phyloP scores from a whole-genome alignment of 2,113 vertebrate genomes.

The Gobius niger region DNA sequence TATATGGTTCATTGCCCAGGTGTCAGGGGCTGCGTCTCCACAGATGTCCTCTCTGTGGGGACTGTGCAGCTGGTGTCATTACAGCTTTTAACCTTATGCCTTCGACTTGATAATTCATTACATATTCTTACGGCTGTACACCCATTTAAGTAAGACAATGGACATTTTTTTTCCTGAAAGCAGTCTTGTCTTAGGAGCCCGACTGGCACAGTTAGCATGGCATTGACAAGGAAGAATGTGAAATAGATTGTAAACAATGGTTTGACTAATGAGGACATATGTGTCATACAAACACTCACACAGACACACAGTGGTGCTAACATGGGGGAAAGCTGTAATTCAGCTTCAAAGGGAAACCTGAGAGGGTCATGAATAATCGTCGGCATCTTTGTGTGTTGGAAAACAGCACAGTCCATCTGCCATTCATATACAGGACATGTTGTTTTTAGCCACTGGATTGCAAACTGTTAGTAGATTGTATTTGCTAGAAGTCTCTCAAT shows the following conservation, averaged over 20 bases:
- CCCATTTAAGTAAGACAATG: too few species aligned
- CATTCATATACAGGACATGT: conserved; percentile 29
- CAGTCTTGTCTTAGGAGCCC: neutral
- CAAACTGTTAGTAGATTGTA: neutral
- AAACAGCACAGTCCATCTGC: conserved; percentile 77
- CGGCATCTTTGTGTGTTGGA: conserved; percentile 76
- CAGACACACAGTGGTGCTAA: conserved; percentile 55
- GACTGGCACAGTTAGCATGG: neutral
- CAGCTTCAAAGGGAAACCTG: conserved; percentile 81
- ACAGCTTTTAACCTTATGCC: conserved; percentile 22
- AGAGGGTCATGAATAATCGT: conserved; percentile 83
- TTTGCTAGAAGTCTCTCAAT: too few species aligned
- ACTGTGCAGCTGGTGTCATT: conserved; percentile 38
- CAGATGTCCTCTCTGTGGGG: conserved; percentile 49
- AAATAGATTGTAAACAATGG: neutral
- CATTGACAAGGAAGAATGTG: neutral
- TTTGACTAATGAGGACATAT: conserved; percentile 4
- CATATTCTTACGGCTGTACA: too few species aligned
- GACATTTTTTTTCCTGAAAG: neutral
- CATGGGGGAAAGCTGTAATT: conserved; percentile 78
- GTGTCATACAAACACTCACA: conserved; percentile 2
- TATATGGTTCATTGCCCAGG: conserved; percentile 39
- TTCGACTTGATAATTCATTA: too few species aligned
- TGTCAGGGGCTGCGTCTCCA: conserved; percentile 40
- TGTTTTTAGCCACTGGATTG: conserved; percentile 28